Evolutionary conservation across 2,888 invertebrate genomes (phyloP).

Genomic region (Coremacera marginata): DNA sequence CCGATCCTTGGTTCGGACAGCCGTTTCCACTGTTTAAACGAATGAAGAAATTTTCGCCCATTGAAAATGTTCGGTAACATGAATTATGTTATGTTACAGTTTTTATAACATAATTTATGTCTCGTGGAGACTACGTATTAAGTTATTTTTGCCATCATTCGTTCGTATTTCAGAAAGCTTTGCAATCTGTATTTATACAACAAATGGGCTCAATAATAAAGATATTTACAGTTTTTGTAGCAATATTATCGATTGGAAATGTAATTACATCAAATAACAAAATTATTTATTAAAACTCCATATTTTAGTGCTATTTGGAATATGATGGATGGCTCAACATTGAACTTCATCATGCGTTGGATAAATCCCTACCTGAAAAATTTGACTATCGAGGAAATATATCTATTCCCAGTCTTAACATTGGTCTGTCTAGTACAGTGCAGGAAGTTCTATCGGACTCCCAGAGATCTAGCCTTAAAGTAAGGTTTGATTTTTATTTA

Average conservation of each 20-base stretch:
- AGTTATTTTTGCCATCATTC: no score
- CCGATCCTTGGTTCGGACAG: no score
- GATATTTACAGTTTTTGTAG: not conserved
- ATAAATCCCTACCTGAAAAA: constrained; percentile 70
- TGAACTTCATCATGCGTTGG: constrained; percentile 78
- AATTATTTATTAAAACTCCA: not conserved
- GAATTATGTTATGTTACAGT: no score
- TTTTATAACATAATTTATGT: no score
- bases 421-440: constrained; percentile 75
- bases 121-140: no score
- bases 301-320: constrained; percentile 73
- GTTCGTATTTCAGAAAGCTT: no score
- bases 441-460: constrained; percentile 73
- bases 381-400: constrained; percentile 79
- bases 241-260: constrained; percentile 9
- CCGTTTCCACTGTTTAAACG: no score
- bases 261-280: not conserved
- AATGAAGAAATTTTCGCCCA: no score
- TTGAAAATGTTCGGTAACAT: no score
- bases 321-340: constrained; percentile 82
- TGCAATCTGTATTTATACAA: no score
- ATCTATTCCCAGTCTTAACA: constrained; percentile 78
- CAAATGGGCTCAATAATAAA: no score
- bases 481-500: constrained; percentile 54
- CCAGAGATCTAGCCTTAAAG: constrained; percentile 74